These are phyloP conservation scores for Drosophila pandora DNA, from an alignment of 1,140 invertebrate species.

Conservation along the genomic window DNA sequence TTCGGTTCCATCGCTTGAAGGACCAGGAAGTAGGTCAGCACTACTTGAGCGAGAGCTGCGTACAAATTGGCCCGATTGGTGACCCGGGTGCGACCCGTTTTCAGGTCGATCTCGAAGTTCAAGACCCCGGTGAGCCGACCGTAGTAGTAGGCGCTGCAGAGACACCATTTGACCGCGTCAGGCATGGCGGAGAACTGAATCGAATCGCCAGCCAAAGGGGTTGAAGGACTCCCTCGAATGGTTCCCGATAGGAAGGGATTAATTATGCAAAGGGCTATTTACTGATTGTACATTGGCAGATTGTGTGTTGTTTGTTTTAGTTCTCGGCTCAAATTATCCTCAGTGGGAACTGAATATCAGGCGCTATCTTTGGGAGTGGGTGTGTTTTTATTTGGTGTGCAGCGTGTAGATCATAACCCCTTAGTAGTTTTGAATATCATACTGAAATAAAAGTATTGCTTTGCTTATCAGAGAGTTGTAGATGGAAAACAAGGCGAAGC, in stretches of 20 bases:
- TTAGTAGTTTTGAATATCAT: constrained; percentile 38
- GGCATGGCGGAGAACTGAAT: constrained; percentile 40
- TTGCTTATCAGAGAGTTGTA: constrained; percentile 37
- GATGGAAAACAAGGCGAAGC: constrained; percentile 6
- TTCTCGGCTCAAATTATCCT: too few species aligned
- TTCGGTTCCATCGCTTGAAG: neutral
- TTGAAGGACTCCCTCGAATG: neutral
- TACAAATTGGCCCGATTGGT: constrained; percentile 29
- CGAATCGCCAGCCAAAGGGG: neutral
- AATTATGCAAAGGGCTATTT: neutral
- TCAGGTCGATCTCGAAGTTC: constrained; percentile 55
- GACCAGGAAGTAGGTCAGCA: constrained; percentile 3
- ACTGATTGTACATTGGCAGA: neutral
- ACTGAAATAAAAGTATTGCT: constrained; percentile 50
- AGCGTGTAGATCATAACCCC: too few species aligned
- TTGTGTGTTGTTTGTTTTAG: too few species aligned
- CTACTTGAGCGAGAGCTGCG: constrained; percentile 21
- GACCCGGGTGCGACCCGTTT: constrained; percentile 20
- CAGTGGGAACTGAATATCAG: too few species aligned
- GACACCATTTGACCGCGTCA: constrained; percentile 29
- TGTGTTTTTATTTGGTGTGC: too few species aligned
- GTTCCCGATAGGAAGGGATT: neutral
- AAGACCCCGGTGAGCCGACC: constrained; percentile 32
- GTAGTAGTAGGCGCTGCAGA: constrained; percentile 45
- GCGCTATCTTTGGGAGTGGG: too few species aligned